Percentiles rank a stretch among this genome's conserved stretches.
Conservation (phyloP, 2,888 invertebrate species). For the Anodontia alba region DNA sequence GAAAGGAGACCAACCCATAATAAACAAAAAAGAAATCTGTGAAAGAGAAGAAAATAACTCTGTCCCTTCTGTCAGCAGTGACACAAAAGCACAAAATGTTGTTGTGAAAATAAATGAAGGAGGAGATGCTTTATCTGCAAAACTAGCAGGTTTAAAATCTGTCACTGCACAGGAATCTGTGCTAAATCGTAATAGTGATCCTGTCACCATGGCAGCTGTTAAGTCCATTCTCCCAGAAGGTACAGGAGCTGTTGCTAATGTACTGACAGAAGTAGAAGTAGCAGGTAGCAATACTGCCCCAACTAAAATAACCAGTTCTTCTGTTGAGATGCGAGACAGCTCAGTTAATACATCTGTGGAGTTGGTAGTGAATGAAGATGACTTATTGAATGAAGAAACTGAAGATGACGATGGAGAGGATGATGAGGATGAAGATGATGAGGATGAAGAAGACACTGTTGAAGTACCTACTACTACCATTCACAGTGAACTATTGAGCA, state of each 20-base stretch:
- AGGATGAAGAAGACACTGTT: conserved; percentile 21
- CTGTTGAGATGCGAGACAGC: conserved; percentile 10
- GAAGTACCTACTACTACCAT: neutral
- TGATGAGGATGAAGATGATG: conserved; percentile 35
- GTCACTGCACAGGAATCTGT: neutral
- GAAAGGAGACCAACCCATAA: neutral
- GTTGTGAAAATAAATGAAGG: neutral
- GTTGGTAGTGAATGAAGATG: neutral
- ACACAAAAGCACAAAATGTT: neutral
- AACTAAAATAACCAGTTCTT: neutral
- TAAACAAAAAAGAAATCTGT: neutral
- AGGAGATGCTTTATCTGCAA: neutral
- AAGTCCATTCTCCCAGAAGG: conserved; percentile 49
- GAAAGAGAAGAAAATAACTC: neutral
- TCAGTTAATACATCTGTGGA: neutral
- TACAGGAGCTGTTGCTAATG: conserved; percentile 21
- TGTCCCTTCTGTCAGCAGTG: no score
- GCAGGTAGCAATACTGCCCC: neutral
- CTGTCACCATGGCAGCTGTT: conserved; percentile 51
- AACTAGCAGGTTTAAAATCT: neutral
- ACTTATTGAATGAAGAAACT: neutral
- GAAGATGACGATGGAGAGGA: conserved; percentile 7
- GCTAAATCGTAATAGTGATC: conserved; percentile 34
- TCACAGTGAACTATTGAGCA: conserved; percentile 1
- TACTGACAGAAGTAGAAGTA: neutral